Evolutionary conservation across 1,140 invertebrate species (phyloP).

Genomic region (Steinernema khuongi): DNA sequence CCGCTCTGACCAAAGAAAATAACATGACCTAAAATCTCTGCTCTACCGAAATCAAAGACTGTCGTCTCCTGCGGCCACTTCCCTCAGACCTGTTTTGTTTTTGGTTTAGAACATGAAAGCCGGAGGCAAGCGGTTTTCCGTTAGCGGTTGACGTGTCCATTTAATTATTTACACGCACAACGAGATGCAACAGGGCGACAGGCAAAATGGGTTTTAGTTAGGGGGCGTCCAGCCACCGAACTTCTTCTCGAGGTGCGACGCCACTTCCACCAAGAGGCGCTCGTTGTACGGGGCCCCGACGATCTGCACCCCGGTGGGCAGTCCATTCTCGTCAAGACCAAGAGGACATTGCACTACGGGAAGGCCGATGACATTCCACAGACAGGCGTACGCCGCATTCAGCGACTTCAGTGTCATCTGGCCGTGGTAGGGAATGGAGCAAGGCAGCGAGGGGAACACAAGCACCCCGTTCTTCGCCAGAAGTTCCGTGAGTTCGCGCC

Average conservation of each 20-base stretch:
- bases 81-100: background rate
- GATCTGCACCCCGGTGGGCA: constrained; percentile 62
- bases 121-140: too few species aligned
- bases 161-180: too few species aligned
- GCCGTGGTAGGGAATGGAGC: constrained; percentile 27
- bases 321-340: constrained; percentile 58
- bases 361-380: constrained; percentile 59
- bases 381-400: constrained; percentile 61
- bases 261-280: constrained; percentile 74
- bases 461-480: constrained; percentile 53
- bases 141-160: too few species aligned
- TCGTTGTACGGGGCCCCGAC: constrained; percentile 74
- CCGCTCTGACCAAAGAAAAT: background rate
- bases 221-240: constrained; percentile 73
- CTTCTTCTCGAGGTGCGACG: constrained; percentile 71
- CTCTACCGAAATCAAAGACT: background rate
- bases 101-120: too few species aligned
- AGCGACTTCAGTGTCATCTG: constrained; percentile 59
- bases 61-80: background rate
- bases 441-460: constrained; percentile 57
- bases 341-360: constrained; percentile 61
- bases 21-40: background rate
- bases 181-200: background rate
- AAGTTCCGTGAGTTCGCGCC: constrained; percentile 29
- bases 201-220: background rate